Base-by-base conservation (phyloP, 2,888 invertebrate species). In the Lycia hirtaria region DNA sequence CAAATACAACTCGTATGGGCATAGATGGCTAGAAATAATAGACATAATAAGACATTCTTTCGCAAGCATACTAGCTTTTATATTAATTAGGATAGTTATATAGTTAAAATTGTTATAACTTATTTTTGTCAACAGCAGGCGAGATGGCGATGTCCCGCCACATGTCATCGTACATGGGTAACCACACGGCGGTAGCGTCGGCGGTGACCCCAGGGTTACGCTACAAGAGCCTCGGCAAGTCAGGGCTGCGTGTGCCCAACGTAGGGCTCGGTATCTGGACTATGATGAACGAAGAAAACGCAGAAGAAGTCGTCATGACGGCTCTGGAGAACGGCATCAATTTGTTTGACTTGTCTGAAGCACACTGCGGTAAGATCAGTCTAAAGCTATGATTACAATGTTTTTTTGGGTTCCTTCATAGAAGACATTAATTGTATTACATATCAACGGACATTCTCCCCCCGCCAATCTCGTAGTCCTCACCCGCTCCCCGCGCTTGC, bases 291-390 rank as follows among this genome's bases (percentile, higher is more conserved):
- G 97, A 97, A 80, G 96, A 97, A 68, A 94, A 95, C 75, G 97
- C 98, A 2, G 98, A 99, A 85, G 97, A 98, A 68, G 96, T 99
- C 62, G 94, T 99, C 38, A 96, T 97, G 73, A 93, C 98, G 64
- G 98, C 98, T 32, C 96, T 98, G 76, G 98, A 98, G 80, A 97
- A 97, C 81, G 99, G 99, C 53, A 97, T 99, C 77, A 99, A 99
- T 87, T 94, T 98, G 57, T 99, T 99, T 88, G 99, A 99, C 89
- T 94, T 98, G 58, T 98, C 98, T 10, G 98, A 99, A 88, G 98
- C 98, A 10, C 97, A 97, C 87, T 96, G 96, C 74, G 94, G 94
- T 94, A 79, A 81, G 81, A n/a, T 93, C 10, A n/a, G 7, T 4
- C 4, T n/a, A 17, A 19, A 9, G 9, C 10, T 17, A 7, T 6